These are phyloP conservation scores for Mythimna vitellina DNA, from an alignment of 2,888 invertebrate species.

Conservation along the genomic window DNA sequence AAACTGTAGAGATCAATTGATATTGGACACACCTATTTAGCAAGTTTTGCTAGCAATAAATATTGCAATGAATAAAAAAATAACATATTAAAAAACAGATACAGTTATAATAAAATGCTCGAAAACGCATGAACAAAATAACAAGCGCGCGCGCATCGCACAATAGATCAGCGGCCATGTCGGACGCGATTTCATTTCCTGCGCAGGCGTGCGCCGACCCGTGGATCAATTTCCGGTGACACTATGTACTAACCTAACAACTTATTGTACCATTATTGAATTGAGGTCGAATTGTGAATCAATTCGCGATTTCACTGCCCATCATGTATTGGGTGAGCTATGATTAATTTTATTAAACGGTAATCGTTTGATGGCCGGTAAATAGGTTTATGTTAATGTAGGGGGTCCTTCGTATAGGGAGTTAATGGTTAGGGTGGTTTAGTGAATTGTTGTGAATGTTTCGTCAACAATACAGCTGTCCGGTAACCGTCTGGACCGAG, in stretches of 20 bases:
- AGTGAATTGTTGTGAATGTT: not conserved
- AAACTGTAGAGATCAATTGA: too few species aligned
- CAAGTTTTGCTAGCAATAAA: too few species aligned
- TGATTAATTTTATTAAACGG: slow-evolving; percentile 36
- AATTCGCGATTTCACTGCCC: slow-evolving; percentile 64
- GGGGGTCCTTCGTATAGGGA: not conserved
- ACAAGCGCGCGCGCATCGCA: slow-evolving; percentile 71
- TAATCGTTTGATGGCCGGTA: slow-evolving; percentile 1
- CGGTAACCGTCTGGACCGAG: too few species aligned
- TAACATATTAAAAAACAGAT: slow-evolving; percentile 15
- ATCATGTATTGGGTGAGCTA: slow-evolving; percentile 18
- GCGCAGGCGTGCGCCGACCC: slow-evolving; percentile 84
- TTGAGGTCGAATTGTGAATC: slow-evolving; percentile 64
- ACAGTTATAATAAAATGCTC: slow-evolving; percentile 51
- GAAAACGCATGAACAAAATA: slow-evolving; percentile 58
- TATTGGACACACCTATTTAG: too few species aligned
- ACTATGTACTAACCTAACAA: slow-evolving; percentile 69
- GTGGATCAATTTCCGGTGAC: slow-evolving; percentile 84
- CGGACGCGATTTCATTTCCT: slow-evolving; percentile 89
- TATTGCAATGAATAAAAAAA: not conserved
- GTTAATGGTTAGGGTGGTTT: not conserved
- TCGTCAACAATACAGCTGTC: not conserved
- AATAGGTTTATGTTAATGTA: slow-evolving; percentile 14
- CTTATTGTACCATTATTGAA: slow-evolving; percentile 71
- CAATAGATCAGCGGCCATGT: slow-evolving; percentile 85